Percentiles rank a stretch among this genome's conserved stretches.
Conservation (phyloP, 2,797 vertebrate species). For the Rhodeus uyekii region DNA sequence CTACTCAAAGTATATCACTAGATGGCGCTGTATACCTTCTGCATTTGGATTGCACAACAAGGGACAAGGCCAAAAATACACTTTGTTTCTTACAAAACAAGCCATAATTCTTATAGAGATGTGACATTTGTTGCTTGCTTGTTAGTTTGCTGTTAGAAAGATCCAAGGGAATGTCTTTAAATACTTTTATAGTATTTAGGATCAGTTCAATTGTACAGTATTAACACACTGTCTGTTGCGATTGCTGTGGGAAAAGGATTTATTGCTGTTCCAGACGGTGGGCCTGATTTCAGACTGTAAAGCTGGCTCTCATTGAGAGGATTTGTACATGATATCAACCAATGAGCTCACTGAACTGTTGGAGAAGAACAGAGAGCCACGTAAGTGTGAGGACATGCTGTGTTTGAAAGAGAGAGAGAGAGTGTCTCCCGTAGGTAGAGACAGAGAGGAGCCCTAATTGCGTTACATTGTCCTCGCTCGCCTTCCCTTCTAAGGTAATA, state of each 20-base stretch:
- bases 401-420: slow-evolving; percentile 9
- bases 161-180: slow-evolving; percentile 37
- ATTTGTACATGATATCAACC: slow-evolving; percentile 26
- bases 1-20: slow-evolving; percentile 56
- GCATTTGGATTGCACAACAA: not conserved
- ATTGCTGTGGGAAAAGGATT: slow-evolving; percentile 45
- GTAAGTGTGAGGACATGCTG: slow-evolving; percentile 35
- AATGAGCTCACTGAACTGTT: slow-evolving; percentile 39
- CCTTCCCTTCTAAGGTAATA: slow-evolving; percentile 34
- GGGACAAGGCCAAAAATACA: not conserved
- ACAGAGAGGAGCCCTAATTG: slow-evolving; percentile 20
- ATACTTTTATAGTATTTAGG: slow-evolving; percentile 47
- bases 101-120: slow-evolving; percentile 53
- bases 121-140: slow-evolving; percentile 50
- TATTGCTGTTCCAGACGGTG: slow-evolving; percentile 38
- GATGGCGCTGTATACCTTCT: slow-evolving; percentile 65
- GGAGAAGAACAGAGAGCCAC: slow-evolving; percentile 22
- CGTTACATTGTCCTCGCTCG: slow-evolving; percentile 10
- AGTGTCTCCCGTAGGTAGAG: not conserved
- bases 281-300: slow-evolving; percentile 40
- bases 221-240: not conserved
- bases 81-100: slow-evolving; percentile 44
- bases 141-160: slow-evolving; percentile 53
- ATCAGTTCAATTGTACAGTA: slow-evolving; percentile 21
- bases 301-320: slow-evolving; percentile 25